These are phyloP conservation scores for Eudyptes chrysolophus DNA, from an alignment of 2,113 vertebrate species.

Conservation along the genomic window DNA sequence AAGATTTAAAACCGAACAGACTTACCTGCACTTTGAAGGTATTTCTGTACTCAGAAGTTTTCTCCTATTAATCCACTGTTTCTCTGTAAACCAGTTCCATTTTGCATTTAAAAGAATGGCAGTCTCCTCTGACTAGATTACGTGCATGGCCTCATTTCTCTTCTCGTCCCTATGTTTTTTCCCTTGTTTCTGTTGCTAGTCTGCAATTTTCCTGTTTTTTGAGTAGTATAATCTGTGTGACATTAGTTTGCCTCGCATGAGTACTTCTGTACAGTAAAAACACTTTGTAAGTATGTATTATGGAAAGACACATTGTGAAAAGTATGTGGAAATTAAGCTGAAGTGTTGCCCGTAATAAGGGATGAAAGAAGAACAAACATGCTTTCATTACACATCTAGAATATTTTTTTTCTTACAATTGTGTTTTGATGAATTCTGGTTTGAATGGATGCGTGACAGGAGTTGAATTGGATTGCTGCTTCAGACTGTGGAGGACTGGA, in stretches of 20 bases:
- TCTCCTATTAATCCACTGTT: background rate
- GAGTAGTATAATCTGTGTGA: background rate
- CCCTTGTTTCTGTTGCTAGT: background rate
- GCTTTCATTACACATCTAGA: background rate
- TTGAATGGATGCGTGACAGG: background rate
- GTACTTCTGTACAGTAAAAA: background rate
- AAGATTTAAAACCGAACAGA: constrained; percentile 93
- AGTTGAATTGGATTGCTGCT: background rate
- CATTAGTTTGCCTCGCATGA: fast-evolving
- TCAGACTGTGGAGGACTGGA: background rate
- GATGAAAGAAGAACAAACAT: background rate
- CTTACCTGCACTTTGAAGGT: constrained; percentile 91
- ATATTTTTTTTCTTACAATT: background rate
- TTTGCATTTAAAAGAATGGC: background rate
- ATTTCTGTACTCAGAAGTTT: background rate
- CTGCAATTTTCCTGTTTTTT: background rate
- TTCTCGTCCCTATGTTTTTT: background rate
- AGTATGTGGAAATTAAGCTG: background rate
- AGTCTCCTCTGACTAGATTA: background rate
- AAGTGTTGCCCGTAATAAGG: background rate
- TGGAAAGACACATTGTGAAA: background rate
- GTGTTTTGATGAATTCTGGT: background rate
- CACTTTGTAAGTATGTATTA: background rate
- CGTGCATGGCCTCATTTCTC: background rate
- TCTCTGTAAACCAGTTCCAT: background rate